Evolutionary conservation across 2,113 vertebrate species (phyloP).

Genomic region (Bos indicus): DNA sequence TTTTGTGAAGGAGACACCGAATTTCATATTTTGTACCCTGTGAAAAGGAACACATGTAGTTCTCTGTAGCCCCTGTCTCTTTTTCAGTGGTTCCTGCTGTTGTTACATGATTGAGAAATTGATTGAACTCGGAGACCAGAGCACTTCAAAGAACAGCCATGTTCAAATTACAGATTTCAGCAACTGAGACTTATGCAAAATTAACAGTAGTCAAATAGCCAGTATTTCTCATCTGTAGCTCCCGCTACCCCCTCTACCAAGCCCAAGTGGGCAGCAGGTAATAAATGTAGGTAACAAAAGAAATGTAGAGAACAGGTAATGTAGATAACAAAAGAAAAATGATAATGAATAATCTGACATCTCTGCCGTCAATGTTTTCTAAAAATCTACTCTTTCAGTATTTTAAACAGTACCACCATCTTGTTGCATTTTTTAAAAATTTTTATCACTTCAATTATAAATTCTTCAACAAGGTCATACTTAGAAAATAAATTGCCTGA

Average conservation of each 20-base stretch:
- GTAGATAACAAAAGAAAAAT: constrained; percentile 15
- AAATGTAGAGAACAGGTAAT: background rate
- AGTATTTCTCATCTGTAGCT: constrained; percentile 5
- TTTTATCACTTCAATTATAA: background rate
- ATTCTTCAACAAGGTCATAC: background rate
- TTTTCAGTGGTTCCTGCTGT: background rate
- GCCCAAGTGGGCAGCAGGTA: background rate
- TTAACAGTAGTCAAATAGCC: constrained; percentile 55
- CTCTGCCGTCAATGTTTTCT: background rate
- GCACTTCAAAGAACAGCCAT: constrained; percentile 46
- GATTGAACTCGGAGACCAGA: background rate
- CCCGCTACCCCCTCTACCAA: background rate
- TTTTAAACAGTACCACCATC: background rate
- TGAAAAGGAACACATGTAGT: background rate
- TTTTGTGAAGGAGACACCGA: background rate
- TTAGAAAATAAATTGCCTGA: background rate
- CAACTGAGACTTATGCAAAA: constrained; percentile 62
- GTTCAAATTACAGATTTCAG: constrained; percentile 48
- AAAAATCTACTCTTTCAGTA: background rate
- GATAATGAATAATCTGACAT: background rate
- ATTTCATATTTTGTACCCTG: background rate
- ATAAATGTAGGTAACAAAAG: constrained; percentile 40
- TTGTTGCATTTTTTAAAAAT: background rate
- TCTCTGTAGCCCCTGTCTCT: background rate
- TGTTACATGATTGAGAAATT: background rate